Conservation (phyloP, 2,888 invertebrate species). For the Tuta absoluta region DNA sequence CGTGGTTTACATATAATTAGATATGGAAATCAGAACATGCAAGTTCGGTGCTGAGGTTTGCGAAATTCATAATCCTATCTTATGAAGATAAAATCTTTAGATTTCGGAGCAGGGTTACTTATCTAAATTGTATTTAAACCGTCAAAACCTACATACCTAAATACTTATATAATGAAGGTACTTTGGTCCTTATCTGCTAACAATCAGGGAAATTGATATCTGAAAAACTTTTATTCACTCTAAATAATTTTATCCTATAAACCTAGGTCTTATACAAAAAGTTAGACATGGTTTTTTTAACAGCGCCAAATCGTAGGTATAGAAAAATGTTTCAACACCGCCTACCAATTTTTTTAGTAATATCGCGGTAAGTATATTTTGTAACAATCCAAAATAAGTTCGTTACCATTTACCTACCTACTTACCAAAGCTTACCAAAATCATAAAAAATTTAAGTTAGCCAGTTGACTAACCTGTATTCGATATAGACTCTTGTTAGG, state of each 20-base stretch:
- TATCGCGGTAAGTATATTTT: too few relatives aligned
- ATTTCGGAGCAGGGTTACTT: not conserved
- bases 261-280: too few relatives aligned
- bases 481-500: constrained; percentile 42
- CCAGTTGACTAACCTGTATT: constrained; percentile 51
- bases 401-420: too few relatives aligned
- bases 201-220: not conserved
- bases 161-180: not conserved
- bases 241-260: constrained; percentile 23
- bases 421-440: too few relatives aligned
- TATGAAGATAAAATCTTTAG: not conserved
- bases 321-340: too few relatives aligned
- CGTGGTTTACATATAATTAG: constrained; percentile 65
- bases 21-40: constrained; percentile 51
- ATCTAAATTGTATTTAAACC: not conserved
- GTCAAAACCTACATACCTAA: not conserved
- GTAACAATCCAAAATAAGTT: too few relatives aligned
- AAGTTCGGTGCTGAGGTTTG: constrained; percentile 32
- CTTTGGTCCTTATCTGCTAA: not conserved
- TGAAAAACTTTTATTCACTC: not conserved
- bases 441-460: constrained; percentile 47
- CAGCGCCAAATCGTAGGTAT: too few relatives aligned
- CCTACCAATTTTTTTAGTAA: too few relatives aligned
- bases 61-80: constrained; percentile 32
- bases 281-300: too few relatives aligned